Conservation (phyloP, 2,113 vertebrate genomes). For the Pachypanchax playfairii region DNA sequence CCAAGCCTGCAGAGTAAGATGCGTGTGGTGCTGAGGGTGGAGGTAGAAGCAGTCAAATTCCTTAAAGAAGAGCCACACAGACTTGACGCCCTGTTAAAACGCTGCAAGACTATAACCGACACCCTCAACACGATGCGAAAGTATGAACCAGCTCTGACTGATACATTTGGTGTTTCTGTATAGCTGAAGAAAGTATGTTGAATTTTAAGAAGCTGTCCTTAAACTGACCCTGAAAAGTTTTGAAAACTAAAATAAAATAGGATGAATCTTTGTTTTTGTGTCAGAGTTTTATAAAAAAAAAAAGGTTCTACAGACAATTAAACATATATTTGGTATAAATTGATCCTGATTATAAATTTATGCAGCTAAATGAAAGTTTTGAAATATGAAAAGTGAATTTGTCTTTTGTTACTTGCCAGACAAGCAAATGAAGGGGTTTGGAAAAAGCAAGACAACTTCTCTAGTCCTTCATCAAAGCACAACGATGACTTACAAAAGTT, state of each 20-base stretch:
- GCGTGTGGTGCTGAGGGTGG: slow-evolving; percentile 94
- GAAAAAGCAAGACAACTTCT: slow-evolving; percentile 85
- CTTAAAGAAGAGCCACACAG: slow-evolving; percentile 97
- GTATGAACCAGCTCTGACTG: slow-evolving; percentile 55
- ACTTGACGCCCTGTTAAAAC: slow-evolving; percentile 93
- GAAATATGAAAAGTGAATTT: slow-evolving; percentile 5
- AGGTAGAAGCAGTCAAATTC: slow-evolving; percentile 98
- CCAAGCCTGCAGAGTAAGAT: slow-evolving; percentile 98
- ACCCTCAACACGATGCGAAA: slow-evolving; percentile 78
- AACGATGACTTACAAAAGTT: slow-evolving; percentile 86
- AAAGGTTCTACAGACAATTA: too few species aligned
- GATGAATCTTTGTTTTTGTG: too few species aligned
- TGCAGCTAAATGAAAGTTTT: too few species aligned
- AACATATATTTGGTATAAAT: too few species aligned
- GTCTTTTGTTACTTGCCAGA: slow-evolving; percentile 69
- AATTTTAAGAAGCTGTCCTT: background rate
- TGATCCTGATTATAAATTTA: too few species aligned
- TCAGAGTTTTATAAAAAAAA: too few species aligned
- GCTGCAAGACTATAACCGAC: slow-evolving; percentile 93
- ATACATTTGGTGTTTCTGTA: too few species aligned
- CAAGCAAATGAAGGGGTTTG: slow-evolving; percentile 90
- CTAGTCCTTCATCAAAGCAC: slow-evolving; percentile 89
- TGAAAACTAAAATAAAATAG: too few species aligned
- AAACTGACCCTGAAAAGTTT: background rate
- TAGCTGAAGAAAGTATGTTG: too few species aligned